Conservation (phyloP, 2,797 vertebrate genomes). For the Philypnodon macrostomus region DNA sequence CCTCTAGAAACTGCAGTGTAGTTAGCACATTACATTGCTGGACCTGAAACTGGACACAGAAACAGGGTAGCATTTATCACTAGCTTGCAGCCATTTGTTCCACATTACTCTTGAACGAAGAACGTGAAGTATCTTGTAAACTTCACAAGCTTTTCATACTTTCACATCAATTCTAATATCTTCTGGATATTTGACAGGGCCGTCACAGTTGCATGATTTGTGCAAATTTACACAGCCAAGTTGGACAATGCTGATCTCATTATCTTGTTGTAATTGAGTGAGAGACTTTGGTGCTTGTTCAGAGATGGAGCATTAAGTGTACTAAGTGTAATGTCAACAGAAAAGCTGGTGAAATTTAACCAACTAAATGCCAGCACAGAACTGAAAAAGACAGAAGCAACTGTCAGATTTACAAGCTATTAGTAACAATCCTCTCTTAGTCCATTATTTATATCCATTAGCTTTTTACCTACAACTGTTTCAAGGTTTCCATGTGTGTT, state of each 20-base stretch:
- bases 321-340: slow-evolving; percentile 52
- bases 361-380: slow-evolving; percentile 29
- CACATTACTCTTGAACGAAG: too few relatives aligned
- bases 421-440: slow-evolving; percentile 28
- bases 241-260: slow-evolving; percentile 19
- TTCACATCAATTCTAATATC: neutral
- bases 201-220: neutral
- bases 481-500: too few relatives aligned
- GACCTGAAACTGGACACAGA: too few relatives aligned
- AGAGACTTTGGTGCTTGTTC: slow-evolving; percentile 18
- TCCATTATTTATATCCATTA: neutral
- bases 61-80: too few relatives aligned
- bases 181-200: neutral
- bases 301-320: slow-evolving; percentile 39
- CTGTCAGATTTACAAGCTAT: slow-evolving; percentile 35
- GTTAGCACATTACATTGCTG: too few relatives aligned
- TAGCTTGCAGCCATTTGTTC: too few relatives aligned
- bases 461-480: too few relatives aligned
- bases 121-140: too few relatives aligned
- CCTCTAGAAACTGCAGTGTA: too few relatives aligned
- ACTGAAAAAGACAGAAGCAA: slow-evolving; percentile 34
- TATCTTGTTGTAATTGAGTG: slow-evolving; percentile 14
- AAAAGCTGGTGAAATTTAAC: slow-evolving; percentile 38
- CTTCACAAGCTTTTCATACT: too few relatives aligned
- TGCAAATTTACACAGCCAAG: slow-evolving; percentile 18